These are phyloP conservation scores for Ichneumon xanthorius DNA, from an alignment of 2,888 invertebrate genomes.

Conservation along the genomic window DNA sequence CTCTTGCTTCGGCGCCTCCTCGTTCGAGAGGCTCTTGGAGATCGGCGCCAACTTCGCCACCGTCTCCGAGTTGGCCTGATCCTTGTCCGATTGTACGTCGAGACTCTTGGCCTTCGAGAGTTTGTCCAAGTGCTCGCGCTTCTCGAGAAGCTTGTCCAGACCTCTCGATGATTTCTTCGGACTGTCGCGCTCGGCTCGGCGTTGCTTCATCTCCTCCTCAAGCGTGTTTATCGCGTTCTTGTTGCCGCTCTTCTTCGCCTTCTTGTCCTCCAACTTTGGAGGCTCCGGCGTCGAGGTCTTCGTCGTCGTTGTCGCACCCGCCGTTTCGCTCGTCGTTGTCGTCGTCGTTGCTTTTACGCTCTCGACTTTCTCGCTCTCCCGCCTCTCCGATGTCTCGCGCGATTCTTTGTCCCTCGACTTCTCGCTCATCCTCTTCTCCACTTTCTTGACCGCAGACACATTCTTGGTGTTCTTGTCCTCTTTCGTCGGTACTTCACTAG, in stretches of 20 bases:
- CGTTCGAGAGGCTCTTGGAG: conserved; percentile 5
- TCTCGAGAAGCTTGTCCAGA: conserved; percentile 87
- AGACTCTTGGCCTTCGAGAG: conserved; percentile 78
- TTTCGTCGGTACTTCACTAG: conserved; percentile 78
- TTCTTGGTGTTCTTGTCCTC: conserved; percentile 82
- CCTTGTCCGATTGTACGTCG: conserved; percentile 70
- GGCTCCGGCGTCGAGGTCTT: conserved; percentile 44
- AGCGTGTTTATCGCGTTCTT: conserved; percentile 79
- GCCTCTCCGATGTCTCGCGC: conserved; percentile 58
- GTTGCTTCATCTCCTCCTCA: conserved; percentile 83
- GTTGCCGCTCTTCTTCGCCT: conserved; percentile 75
- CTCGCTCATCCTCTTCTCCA: conserved; percentile 80
- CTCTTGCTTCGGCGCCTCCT: conserved; percentile 55
- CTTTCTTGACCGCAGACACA: conserved; percentile 80
- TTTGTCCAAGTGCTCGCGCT: conserved; percentile 85
- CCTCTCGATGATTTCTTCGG: conserved; percentile 88
- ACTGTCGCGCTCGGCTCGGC: conserved; percentile 85
- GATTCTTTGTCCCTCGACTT: conserved; percentile 65
- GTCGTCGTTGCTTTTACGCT: conserved; percentile 23
- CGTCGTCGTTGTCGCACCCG: neutral
- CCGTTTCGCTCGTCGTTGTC: conserved; percentile 46
- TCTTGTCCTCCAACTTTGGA: conserved; percentile 76
- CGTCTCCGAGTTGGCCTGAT: conserved; percentile 16
- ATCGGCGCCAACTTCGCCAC: conserved; percentile 33
- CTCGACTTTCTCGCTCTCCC: conserved; percentile 48